Evolutionary conservation across 2,113 vertebrate species (phyloP), one percentile per base, ranked within the genome.

Genomic region (Rhinolophus ferrumequinum): DNA sequence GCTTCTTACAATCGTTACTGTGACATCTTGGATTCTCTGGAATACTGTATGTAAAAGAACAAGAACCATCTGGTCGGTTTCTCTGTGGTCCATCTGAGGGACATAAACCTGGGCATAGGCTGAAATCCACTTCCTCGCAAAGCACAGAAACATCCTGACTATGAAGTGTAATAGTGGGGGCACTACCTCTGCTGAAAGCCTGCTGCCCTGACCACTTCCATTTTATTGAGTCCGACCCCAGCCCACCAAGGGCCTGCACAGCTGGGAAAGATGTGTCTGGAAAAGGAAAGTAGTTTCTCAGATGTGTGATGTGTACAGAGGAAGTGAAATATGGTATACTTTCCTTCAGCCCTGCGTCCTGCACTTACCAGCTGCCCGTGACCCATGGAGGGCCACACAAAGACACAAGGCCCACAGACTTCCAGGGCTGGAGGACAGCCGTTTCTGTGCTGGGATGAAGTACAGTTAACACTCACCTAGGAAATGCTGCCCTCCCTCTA

Each of bases 201-300:
- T 6, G 12, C 64, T 56, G 44, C 58, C 54, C 67, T 88, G 62
- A 41, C 73, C 6, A 0, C 44, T 24, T 76, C 73, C 77, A 18
- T 97, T 96, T 97, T 97, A 98, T 97, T 93, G 95, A 91, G 95
- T 47, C 66, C 92, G 91, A 97, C 75, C 95, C 93, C 73, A 18
- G 94, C 85, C 93, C 83, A 56, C 84, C 95, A 93, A 93, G 76
- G 95, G 95, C 96, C 77, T 93, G 96, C 75, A 95, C 13, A 0
- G 80, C 94, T 96, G 87, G 92, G 82, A 83, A 89, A 62, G 44
- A 95, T 33, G 13, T 70, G 33, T n/a, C 92, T 97, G 90, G 66
- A 95, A 97, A 97, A 98, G 97, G 97, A 98, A 98, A 97, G 90
- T 38, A 52, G 84, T 95, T 98, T 98, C 96, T 93, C 96, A 95